phyloP scores from a whole-genome alignment of 2,797 vertebrate species.

The Anabas testudineus region DNA sequence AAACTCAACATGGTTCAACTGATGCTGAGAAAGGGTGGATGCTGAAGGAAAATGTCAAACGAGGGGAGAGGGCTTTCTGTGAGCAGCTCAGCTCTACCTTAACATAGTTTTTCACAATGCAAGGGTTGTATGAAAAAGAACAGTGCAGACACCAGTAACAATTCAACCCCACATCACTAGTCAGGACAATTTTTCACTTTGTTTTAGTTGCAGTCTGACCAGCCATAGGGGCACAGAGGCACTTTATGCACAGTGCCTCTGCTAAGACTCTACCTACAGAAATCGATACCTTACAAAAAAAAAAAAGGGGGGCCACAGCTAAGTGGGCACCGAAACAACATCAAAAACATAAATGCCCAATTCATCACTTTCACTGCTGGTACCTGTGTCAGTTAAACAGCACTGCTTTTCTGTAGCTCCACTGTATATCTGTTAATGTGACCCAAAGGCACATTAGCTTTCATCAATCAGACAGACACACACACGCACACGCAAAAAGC shows the following conservation, averaged over 20 bases:
- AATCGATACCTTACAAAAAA: slow-evolving; percentile 44
- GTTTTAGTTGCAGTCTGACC: slow-evolving; percentile 17
- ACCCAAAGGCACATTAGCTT: slow-evolving; percentile 54
- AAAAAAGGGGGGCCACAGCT: slow-evolving; percentile 29
- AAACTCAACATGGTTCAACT: slow-evolving; percentile 34
- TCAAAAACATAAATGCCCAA: slow-evolving; percentile 37
- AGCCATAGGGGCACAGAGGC: slow-evolving; percentile 2
- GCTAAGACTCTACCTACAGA: slow-evolving; percentile 33
- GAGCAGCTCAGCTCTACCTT: slow-evolving; percentile 23
- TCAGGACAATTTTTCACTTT: slow-evolving; percentile 11
- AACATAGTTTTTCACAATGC: slow-evolving; percentile 40
- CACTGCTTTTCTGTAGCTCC: slow-evolving; percentile 27
- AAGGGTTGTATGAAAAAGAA: neutral
- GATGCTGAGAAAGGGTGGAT: slow-evolving; percentile 14
- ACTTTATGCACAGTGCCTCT: slow-evolving; percentile 21
- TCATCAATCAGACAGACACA: slow-evolving; percentile 56
- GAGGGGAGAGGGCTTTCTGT: slow-evolving; percentile 28
- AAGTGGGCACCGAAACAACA: slow-evolving; percentile 34
- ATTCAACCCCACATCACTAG: slow-evolving; percentile 9
- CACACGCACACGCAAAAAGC: neutral
- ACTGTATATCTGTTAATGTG: slow-evolving; percentile 51
- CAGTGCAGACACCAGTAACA: slow-evolving; percentile 1
- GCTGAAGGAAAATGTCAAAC: slow-evolving; percentile 27
- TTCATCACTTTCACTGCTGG: slow-evolving; percentile 50
- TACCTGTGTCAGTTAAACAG: slow-evolving; percentile 47